Conservation (phyloP, 2,797 vertebrate genomes). For the Aphelocoma californica region DNA sequence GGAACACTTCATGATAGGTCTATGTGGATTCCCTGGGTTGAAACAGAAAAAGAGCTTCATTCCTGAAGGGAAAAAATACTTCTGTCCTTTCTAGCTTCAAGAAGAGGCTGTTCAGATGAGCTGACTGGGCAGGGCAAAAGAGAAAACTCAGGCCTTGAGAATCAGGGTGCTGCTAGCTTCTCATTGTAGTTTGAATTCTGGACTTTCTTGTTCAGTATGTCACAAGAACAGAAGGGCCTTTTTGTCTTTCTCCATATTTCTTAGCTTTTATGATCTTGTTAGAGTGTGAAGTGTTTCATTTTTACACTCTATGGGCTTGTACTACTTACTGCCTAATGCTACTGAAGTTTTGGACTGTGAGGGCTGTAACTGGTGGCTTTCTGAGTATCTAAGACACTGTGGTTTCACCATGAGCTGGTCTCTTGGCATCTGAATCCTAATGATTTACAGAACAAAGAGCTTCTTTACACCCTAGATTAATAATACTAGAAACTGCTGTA, state of each 20-base stretch:
- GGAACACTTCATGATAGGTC: accelerated
- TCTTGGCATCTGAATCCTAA: not conserved
- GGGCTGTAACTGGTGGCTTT: not conserved
- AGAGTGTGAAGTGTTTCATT: not conserved
- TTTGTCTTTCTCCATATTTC: not conserved
- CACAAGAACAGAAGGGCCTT: not conserved
- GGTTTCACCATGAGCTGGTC: not conserved
- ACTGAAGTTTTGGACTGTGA: not conserved
- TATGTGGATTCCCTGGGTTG: not conserved
- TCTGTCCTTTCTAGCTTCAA: not conserved
- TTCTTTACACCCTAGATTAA: not conserved
- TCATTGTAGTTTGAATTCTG: not conserved
- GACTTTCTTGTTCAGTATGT: not conserved
- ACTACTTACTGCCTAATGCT: not conserved
- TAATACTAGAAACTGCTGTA: not conserved
- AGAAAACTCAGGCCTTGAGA: not conserved
- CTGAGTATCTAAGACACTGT: not conserved
- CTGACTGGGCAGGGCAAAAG: not conserved
- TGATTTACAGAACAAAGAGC: not conserved
- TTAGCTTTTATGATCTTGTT: not conserved
- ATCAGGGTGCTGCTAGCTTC: not conserved
- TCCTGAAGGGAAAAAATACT: not conserved
- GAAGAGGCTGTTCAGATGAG: not conserved
- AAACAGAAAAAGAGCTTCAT: not conserved
- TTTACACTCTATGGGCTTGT: not conserved